Base-by-base conservation (phyloP, 2,797 vertebrate species). In the Psittacula echo region DNA sequence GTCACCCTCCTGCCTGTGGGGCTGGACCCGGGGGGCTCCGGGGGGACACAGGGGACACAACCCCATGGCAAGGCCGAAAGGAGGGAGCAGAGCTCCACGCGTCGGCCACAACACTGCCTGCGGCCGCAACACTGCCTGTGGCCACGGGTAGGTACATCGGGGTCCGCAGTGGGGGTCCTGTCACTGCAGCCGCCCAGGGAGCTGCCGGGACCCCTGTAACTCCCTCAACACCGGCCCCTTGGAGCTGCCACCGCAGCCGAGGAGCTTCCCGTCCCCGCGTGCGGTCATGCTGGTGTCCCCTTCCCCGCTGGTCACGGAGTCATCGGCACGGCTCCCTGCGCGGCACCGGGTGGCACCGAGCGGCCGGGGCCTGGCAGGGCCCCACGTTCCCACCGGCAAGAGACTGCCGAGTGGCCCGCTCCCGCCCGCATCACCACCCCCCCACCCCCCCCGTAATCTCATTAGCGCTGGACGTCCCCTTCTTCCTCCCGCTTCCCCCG, bases 401-500 rank as follows among this genome's bases (percentile, higher is more conserved):
- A 75, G 71, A 93, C 93, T 79, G 95, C 91, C 71, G 61, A 73
- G 17, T 60, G 16, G 47, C 87, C 94, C 85, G 66, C 92, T 82
- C 94, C 95, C 95, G 45, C 93, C 91, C 50, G 79, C 29, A 30
- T 30, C 29, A 3, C 41, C 41, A 10, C 41, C 41, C 41, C 14
- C 41, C 84, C 91, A 85, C 91, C 48, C 84, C 89, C 90, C 89
- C 70, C 9, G 9, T 94, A 95, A 96, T 95, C 67, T 94, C 93
- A 95, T 96, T 96, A 95, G 44, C 34, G 75, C 87, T 91, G 91
- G 94, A 87, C 96, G 92, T 95, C 94, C 96, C 93, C 94, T 95
- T 95, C 94, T 95, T 93, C 94, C 94, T 95, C 96, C 96, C 75
- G 75, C 94, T 93, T 93, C 93, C 93, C 94, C 95, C 94, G 81